These are phyloP conservation scores for Eudasyphora cyanicolor DNA, from an alignment of 2,888 invertebrate species.

Conservation along the genomic window DNA sequence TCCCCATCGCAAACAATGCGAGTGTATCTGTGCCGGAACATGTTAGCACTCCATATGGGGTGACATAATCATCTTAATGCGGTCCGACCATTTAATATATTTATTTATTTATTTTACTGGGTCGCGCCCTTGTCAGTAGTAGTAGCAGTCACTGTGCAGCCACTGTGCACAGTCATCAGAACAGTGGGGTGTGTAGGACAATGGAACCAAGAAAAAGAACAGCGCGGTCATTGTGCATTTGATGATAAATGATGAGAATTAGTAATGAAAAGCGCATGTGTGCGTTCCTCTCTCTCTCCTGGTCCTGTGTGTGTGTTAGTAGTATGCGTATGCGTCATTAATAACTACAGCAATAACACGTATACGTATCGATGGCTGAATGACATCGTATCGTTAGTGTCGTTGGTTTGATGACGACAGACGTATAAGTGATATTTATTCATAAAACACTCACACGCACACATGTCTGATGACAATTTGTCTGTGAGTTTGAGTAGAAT, in stretches of 20 bases:
- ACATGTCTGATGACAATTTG: neutral
- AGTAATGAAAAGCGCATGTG: too few species aligned
- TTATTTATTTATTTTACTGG: conserved; percentile 36
- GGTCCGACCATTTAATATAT: neutral
- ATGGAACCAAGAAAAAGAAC: neutral
- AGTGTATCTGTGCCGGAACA: neutral
- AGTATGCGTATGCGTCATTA: neutral
- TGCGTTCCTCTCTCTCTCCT: too few species aligned
- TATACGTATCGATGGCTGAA: neutral
- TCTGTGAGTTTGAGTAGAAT: neutral
- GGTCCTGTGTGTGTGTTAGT: neutral
- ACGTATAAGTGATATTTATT: conserved; percentile 19
- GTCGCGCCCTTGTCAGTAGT: conserved; percentile 57
- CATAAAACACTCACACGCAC: neutral
- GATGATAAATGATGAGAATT: neutral
- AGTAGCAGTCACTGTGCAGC: neutral
- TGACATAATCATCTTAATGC: conserved; percentile 49
- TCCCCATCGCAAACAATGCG: neutral
- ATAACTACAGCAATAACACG: neutral
- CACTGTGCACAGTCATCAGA: neutral
- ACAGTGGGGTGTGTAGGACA: neutral
- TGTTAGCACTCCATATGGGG: conserved; percentile 36
- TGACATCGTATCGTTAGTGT: neutral
- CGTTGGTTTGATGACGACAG: neutral
- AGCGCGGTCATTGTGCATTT: neutral